Percentiles rank a stretch among this genome's conserved stretches.
Conservation (phyloP, 2,797 vertebrate species). For the Enteromius fasciolatus region DNA sequence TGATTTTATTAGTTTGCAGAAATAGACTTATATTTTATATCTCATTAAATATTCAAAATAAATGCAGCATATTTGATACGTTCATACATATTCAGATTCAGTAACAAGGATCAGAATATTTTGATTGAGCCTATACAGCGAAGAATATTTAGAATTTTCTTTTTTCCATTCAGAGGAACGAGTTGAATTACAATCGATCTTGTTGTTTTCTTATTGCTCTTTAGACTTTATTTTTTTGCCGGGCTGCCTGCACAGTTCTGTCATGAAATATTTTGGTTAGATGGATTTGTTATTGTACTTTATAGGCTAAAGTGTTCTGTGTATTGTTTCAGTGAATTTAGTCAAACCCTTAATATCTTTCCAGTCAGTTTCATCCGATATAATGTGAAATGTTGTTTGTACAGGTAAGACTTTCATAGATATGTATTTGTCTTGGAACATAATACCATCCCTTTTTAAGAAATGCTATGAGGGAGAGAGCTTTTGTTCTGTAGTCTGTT, state of each 20-base stretch:
- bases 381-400: constrained; percentile 54
- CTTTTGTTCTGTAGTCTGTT: constrained; percentile 47
- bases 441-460: constrained; percentile 50
- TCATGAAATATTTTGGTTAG: constrained; percentile 47
- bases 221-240: constrained; percentile 63
- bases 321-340: constrained; percentile 51
- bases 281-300: constrained; percentile 42
- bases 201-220: constrained; percentile 69
- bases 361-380: constrained; percentile 45
- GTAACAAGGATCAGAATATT: constrained; percentile 84
- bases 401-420: constrained; percentile 51
- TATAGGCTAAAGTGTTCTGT: constrained; percentile 47
- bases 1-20: constrained; percentile 84
- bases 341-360: constrained; percentile 52
- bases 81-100: constrained; percentile 86
- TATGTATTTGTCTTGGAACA: constrained; percentile 59
- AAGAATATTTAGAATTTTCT: constrained; percentile 80
- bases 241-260: constrained; percentile 47
- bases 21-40: constrained; percentile 86
- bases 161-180: constrained; percentile 81
- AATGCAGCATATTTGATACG: constrained; percentile 84
- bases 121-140: constrained; percentile 81
- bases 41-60: constrained; percentile 88
- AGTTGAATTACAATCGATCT: constrained; percentile 85
- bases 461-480: constrained; percentile 33